Percentiles rank a stretch among this genome's conserved stretches.
Evolutionary conservation across 2,113 vertebrate genomes (phyloP).

Genomic region (Axis porcinus): DNA sequence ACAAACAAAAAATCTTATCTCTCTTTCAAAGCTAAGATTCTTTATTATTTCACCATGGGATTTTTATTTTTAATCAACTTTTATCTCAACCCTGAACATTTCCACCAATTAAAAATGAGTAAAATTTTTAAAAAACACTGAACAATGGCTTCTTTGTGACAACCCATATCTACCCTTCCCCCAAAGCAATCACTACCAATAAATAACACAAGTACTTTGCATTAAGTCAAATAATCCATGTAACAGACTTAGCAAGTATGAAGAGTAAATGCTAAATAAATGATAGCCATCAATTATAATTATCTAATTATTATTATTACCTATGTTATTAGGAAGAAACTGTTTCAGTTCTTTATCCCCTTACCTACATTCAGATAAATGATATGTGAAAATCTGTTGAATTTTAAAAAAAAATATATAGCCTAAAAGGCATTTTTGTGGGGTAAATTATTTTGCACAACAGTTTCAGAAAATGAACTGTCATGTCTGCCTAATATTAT

Average conservation of each 20-base stretch:
- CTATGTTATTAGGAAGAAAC: not conserved
- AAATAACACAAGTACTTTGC: not conserved
- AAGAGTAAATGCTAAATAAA: not conserved
- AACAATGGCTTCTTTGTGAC: not conserved
- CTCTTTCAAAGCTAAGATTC: not conserved
- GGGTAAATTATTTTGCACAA: not conserved
- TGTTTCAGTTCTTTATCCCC: not conserved
- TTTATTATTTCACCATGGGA: not conserved
- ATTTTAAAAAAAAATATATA: not conserved
- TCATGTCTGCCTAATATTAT: not conserved
- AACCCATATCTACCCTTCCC: not conserved
- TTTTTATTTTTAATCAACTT: slow-evolving; percentile 27
- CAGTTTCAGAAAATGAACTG: slow-evolving; percentile 31
- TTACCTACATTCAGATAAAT: not conserved
- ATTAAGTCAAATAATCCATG: not conserved
- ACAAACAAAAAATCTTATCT: not conserved
- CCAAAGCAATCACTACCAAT: not conserved
- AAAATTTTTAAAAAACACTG: not conserved
- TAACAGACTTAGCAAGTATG: not conserved
- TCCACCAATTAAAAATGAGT: not conserved
- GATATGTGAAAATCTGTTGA: not conserved
- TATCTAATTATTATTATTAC: not conserved
- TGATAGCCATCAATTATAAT: not conserved
- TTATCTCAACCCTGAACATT: not conserved
- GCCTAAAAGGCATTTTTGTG: slow-evolving; percentile 19